A percentile compares a stretch with the other conserved stretches of the same genome.
phyloP scores from a whole-genome alignment of 2,888 invertebrate genomes.

The Leptinotarsa tumamoca region DNA sequence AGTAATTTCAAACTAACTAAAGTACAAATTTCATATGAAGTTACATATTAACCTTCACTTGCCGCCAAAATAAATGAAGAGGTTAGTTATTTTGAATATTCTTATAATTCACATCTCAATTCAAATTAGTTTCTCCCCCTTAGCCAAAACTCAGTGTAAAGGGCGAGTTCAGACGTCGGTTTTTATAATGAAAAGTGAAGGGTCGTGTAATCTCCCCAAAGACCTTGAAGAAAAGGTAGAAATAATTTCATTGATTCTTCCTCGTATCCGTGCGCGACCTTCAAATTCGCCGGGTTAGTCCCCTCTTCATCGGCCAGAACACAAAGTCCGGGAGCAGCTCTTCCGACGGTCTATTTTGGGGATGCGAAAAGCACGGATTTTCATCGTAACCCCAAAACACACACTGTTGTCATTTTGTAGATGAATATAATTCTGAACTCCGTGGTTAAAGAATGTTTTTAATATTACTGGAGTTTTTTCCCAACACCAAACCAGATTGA shows the following conservation, averaged over 20 bases:
- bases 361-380: conserved; percentile 31
- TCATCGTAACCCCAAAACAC: neutral
- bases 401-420: conserved; percentile 11
- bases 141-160: neutral
- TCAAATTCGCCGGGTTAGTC: conserved; percentile 38
- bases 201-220: neutral
- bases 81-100: no score
- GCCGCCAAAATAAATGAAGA: no score
- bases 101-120: neutral
- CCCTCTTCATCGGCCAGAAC: conserved; percentile 32
- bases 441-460: neutral
- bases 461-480: no score
- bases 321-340: conserved; percentile 30
- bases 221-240: conserved; percentile 33
- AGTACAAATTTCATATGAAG: no score
- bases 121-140: neutral
- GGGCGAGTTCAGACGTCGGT: neutral
- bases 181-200: neutral
- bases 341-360: conserved; percentile 44
- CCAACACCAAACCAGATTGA: no score
- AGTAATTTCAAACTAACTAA: no score
- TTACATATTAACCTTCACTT: no score
- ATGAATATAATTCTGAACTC: neutral
- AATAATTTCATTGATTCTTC: conserved; percentile 43
- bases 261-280: conserved; percentile 41